Evolutionary conservation across 2,888 invertebrate species (phyloP).

Genomic region (Parnassius glacialis): DNA sequence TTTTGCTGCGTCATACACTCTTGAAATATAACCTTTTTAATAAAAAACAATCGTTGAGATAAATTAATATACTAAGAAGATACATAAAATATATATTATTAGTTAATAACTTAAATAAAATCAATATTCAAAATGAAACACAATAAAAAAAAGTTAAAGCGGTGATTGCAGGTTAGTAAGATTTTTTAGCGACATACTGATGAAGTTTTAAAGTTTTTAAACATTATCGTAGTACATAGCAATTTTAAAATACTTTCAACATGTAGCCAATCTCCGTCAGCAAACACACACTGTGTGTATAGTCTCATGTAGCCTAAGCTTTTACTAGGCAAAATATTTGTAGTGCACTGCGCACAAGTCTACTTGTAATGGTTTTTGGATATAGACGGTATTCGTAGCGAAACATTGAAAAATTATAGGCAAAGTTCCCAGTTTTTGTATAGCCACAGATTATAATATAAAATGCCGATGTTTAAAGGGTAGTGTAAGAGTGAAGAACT

Average conservation of each 20-base stretch:
- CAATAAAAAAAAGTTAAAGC: too few relatives aligned
- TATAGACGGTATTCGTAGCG: neutral
- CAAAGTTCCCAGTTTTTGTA: neutral
- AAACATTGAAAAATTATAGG: neutral
- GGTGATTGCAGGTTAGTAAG: too few relatives aligned
- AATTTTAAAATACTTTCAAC: constrained; percentile 11
- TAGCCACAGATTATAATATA: too few relatives aligned
- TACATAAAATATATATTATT: too few relatives aligned
- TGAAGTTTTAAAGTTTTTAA: constrained; percentile 16
- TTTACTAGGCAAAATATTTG: constrained; percentile 22
- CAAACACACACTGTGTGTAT: constrained; percentile 12
- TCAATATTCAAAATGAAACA: too few relatives aligned
- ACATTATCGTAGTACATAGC: constrained; percentile 24
- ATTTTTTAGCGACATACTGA: neutral
- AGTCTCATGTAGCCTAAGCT: constrained; percentile 19
- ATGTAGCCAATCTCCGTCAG: constrained; percentile 20
- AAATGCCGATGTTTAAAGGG: too few relatives aligned
- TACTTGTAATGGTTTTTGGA: constrained; percentile 1
- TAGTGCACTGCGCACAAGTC: constrained; percentile 6
- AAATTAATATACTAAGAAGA: too few relatives aligned
- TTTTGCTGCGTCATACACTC: too few relatives aligned
- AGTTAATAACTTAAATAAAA: too few relatives aligned
- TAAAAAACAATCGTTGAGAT: too few relatives aligned
- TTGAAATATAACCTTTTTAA: too few relatives aligned
- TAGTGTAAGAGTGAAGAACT: too few relatives aligned